Conservation (phyloP, 2,797 vertebrate genomes). For the Picus viridis region DNA sequence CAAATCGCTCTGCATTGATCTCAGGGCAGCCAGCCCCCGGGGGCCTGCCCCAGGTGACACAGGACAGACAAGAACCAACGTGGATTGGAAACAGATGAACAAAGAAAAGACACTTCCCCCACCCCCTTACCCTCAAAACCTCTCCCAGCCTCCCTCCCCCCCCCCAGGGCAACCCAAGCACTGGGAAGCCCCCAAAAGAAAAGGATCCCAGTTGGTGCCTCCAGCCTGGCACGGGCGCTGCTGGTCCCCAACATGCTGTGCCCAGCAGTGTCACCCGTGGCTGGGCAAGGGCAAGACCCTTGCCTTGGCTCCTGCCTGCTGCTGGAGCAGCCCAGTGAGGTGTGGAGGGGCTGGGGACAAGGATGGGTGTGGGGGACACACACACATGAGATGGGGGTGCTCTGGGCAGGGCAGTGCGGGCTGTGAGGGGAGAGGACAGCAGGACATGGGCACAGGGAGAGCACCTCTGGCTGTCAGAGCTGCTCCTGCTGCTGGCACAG, state of each 20-base stretch:
- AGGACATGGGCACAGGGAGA: accelerated
- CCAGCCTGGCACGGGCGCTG: not conserved
- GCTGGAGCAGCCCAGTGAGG: not conserved
- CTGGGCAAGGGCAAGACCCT: not conserved
- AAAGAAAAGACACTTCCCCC: not conserved
- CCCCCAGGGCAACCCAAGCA: not conserved
- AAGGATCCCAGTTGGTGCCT: not conserved
- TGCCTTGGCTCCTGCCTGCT: not conserved
- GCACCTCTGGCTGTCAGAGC: accelerated
- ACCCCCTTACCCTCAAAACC: not conserved
- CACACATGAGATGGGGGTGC: accelerated
- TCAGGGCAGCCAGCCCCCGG: not conserved
- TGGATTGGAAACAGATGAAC: not conserved
- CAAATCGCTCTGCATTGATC: constrained; percentile 68
- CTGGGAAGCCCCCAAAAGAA: not conserved
- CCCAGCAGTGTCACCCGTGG: not conserved
- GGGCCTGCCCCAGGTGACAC: constrained; percentile 24
- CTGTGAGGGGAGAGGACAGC: not conserved
- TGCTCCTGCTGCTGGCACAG: not conserved
- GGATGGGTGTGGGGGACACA: no score
- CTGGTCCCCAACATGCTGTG: not conserved
- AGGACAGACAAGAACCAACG: constrained; percentile 48
- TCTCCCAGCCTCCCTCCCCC: no score
- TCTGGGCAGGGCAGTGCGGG: not conserved
- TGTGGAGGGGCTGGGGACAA: not conserved